phyloP scores from a whole-genome alignment of 2,888 invertebrate genomes.

The Nymphalis urticae region DNA sequence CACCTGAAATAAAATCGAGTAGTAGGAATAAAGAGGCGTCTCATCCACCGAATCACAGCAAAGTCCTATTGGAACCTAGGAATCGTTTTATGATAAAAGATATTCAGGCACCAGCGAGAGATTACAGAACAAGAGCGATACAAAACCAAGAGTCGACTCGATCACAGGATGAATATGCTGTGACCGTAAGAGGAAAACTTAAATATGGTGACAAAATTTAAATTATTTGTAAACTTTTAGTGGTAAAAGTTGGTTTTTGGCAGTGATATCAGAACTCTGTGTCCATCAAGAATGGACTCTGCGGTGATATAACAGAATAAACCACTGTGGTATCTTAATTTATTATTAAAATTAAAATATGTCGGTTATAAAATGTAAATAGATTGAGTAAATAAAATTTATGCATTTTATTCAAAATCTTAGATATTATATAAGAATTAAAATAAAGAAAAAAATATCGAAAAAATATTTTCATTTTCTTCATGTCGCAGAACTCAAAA shows the following conservation, averaged over 20 bases:
- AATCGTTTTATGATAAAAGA: slow-evolving; percentile 33
- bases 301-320: slow-evolving; percentile 31
- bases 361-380: slow-evolving; percentile 51
- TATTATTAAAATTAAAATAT: slow-evolving; percentile 49
- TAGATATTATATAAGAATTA: slow-evolving; percentile 55
- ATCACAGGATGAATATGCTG: slow-evolving; percentile 42
- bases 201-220: slow-evolving; percentile 76
- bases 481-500: background rate
- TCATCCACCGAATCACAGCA: slow-evolving; percentile 6
- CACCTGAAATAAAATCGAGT: slow-evolving; percentile 21
- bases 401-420: slow-evolving; percentile 72
- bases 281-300: slow-evolving; percentile 39
- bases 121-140: slow-evolving; percentile 29
- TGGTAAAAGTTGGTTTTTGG: slow-evolving; percentile 42
- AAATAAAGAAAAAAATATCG: slow-evolving; percentile 25
- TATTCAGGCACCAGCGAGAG: slow-evolving; percentile 23
- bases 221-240: slow-evolving; percentile 49
- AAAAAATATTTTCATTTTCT: background rate
- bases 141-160: slow-evolving; percentile 33
- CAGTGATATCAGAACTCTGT: slow-evolving; percentile 25
- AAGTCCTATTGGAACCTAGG: slow-evolving; percentile 6
- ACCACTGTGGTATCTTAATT: slow-evolving; percentile 23
- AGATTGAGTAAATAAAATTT: slow-evolving; percentile 55
- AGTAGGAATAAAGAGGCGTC: slow-evolving; percentile 24
- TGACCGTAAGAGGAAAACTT: slow-evolving; percentile 53